Evolutionary conservation across 2,888 invertebrate genomes (phyloP).

Genomic region (Mesopsocus fuscifrons): DNA sequence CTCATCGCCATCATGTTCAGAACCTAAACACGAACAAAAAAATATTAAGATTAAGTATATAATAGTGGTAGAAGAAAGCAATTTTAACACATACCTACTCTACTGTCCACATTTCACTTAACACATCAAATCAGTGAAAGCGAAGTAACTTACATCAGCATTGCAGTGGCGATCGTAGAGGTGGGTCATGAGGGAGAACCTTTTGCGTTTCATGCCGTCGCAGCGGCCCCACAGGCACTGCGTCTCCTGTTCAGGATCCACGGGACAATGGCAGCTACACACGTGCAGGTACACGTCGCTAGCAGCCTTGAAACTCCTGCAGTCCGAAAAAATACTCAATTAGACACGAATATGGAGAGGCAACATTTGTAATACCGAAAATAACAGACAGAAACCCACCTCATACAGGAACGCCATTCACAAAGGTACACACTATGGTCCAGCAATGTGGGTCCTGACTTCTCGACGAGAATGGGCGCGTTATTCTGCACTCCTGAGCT

Average conservation of each 20-base stretch:
- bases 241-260: constrained; percentile 43
- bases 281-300: constrained; percentile 76
- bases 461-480: constrained; percentile 7
- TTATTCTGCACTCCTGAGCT: constrained; percentile 7
- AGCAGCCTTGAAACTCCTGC: constrained; percentile 49
- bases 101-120: no score
- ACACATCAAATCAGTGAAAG: no score
- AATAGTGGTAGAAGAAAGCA: no score
- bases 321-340: constrained; percentile 8
- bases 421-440: constrained; percentile 33
- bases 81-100: no score
- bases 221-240: constrained; percentile 82
- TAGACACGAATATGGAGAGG: not conserved
- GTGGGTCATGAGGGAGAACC: constrained; percentile 94
- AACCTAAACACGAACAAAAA: constrained; percentile 25
- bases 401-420: constrained; percentile 82
- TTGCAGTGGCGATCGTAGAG: constrained; percentile 89
- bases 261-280: constrained; percentile 66
- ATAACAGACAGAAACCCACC: constrained; percentile 24
- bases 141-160: constrained; percentile 43
- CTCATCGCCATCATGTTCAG: constrained; percentile 44
- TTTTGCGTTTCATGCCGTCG: constrained; percentile 71
- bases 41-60: no score
- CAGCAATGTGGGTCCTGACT: constrained; percentile 8
- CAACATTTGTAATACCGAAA: not conserved